Base-by-base conservation (phyloP, 1,140 invertebrate genomes). In the Drosophila asahinai region DNA sequence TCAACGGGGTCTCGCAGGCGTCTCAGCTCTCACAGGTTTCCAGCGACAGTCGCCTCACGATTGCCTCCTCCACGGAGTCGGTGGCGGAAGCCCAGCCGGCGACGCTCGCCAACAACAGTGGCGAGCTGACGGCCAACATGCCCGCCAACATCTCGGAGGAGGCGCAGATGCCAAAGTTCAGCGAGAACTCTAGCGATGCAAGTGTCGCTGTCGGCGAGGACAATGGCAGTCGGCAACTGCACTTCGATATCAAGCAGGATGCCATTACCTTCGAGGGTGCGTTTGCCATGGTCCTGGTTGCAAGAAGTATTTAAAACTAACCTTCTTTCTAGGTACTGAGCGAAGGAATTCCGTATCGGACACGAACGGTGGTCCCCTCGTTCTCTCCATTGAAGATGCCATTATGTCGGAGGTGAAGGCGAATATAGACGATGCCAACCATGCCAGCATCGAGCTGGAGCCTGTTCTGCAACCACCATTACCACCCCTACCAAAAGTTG, bases 1-100 rank as follows among this genome's bases (percentile, higher is more conserved):
- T 78, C 0, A 81, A 77, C 11, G 78, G 75, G 40, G 67, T 72
- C 54, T 92, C 86, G 43, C 81, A 93, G 75, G 94, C 95, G 62
- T 95, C 95, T 3, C 94, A 95, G 52, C 80, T 95, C 0, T 95
- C 95, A 6, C 94, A 95, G 87, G 94, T 95, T 12, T 95, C 95
- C 14, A 95, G 94, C 1, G 94, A 95, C 63, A 95, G 94, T 55
- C 91, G 93, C 15, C 86, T 95, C n/a, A 95, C 94, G 12, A 84
- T 91, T 14, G 79, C 80, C 17, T 90, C 86, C 9, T 65, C 71
- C 8, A 45, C 64, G 12, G 77, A 67, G 66, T 84, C 63, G 7
- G 55, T 59, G 30, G 45, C 36, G 22, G 77, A 80, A 12, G 71
- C 42, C 5, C 65, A 57, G 9, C 82, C 81, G 19, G 45, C 59